These are phyloP conservation scores for Paraescarpia echinospica DNA, from an alignment of 1,140 invertebrate species.

Conservation along the genomic window DNA sequence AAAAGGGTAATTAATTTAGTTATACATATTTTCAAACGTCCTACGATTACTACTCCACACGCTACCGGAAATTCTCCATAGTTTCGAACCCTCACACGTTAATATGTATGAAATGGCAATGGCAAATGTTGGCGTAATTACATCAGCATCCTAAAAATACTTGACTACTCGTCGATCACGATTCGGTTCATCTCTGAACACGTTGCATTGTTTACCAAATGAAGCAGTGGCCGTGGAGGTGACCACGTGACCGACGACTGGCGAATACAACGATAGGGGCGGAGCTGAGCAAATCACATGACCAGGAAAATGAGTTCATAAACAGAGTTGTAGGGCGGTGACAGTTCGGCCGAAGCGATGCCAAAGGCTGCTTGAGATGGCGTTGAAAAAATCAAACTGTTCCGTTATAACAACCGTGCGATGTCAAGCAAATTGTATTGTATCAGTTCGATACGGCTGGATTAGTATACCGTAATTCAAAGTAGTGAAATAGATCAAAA, in stretches of 20 bases:
- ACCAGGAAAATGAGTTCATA: background rate
- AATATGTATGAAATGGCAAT: no score
- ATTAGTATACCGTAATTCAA: background rate
- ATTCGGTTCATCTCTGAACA: background rate
- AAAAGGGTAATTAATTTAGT: no score
- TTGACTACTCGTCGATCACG: no score
- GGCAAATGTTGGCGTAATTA: no score
- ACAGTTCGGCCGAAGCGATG: background rate
- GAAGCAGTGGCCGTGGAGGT: background rate
- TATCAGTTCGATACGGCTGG: background rate
- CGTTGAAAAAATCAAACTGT: background rate
- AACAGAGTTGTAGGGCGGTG: conserved; percentile 3
- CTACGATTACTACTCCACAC: no score
- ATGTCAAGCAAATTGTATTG: background rate
- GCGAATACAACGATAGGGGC: conserved; percentile 3
- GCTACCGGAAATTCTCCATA: no score
- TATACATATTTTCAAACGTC: no score
- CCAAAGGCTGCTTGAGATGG: conserved; percentile 3
- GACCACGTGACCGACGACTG: background rate
- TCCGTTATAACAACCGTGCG: background rate
- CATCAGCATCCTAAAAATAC: no score
- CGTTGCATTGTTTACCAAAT: background rate
- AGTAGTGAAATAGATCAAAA: background rate
- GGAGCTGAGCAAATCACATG: background rate
- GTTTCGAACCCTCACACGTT: no score